Conservation (phyloP, 1,140 invertebrate species). For the Potamilus streckersoni region DNA sequence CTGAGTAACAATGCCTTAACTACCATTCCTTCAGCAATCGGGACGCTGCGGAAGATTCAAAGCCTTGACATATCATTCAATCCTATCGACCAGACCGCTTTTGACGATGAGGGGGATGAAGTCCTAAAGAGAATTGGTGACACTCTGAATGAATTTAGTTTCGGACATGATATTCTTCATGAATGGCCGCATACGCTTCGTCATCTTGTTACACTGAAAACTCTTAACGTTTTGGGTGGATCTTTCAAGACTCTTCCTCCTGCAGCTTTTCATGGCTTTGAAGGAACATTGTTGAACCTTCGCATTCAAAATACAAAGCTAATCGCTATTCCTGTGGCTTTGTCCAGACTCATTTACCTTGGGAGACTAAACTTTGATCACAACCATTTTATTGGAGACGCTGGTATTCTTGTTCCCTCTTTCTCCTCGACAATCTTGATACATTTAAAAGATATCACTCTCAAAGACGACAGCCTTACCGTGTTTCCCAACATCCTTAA, state of each 20-base stretch:
- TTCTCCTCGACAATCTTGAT: neutral
- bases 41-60: neutral
- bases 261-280: conserved; percentile 29
- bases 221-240: conserved; percentile 17
- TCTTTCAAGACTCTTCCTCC: conserved; percentile 24
- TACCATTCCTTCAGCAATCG: conserved; percentile 7
- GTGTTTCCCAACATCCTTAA: conserved; percentile 18
- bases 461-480: conserved; percentile 21
- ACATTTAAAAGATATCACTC: conserved; percentile 9
- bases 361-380: conserved; percentile 22
- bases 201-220: conserved; percentile 17
- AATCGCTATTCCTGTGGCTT: conserved; percentile 23
- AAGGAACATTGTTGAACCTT: conserved; percentile 18
- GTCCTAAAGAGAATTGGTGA: conserved; percentile 22
- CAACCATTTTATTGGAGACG: conserved; percentile 27
- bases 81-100: conserved; percentile 15
- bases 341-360: conserved; percentile 15
- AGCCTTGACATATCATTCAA: conserved; percentile 12
- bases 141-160: conserved; percentile 11
- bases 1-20: conserved; percentile 7
- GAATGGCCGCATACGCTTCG: conserved; percentile 16
- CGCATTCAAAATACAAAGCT: conserved; percentile 25
- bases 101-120: neutral
- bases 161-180: neutral
- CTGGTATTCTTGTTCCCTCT: conserved; percentile 22